A percentile compares a stretch with the other conserved stretches of the same genome.
Conservation (phyloP, 35 echinoderm and acorn worm species). For the Heliocidaris tuberculata region DNA sequence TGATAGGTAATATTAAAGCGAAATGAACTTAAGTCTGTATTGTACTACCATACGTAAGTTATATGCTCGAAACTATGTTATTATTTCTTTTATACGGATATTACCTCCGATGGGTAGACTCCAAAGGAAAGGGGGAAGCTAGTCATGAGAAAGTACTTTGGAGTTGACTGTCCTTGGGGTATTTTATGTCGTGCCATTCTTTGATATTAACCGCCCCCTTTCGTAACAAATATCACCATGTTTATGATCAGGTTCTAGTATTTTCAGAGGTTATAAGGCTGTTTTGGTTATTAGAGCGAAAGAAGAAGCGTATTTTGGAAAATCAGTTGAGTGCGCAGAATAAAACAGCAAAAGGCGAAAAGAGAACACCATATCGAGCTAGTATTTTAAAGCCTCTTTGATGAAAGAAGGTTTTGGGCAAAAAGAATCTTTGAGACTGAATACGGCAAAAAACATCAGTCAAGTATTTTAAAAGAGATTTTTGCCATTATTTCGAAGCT, state of each 20-base stretch:
- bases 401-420: too few relatives aligned
- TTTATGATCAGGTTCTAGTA: not conserved
- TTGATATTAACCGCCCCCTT: not conserved
- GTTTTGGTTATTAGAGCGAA: not conserved
- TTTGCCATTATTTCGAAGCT: too few relatives aligned
- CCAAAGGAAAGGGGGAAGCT: not conserved
- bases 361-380: too few relatives aligned
- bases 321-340: too few relatives aligned
- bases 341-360: too few relatives aligned
- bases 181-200: not conserved
- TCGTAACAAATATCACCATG: conserved; percentile 7
- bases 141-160: not conserved
- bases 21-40: not conserved
- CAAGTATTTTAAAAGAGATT: too few relatives aligned
- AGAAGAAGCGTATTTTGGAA: not conserved
- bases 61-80: not conserved
- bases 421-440: too few relatives aligned
- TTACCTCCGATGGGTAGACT: not conserved
- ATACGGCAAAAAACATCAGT: too few relatives aligned
- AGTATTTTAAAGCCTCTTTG: too few relatives aligned
- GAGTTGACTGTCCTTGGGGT: not conserved
- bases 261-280: not conserved
- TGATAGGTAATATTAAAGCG: not conserved
- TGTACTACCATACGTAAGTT: not conserved
- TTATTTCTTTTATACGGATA: not conserved